Percentiles rank a stretch among this genome's conserved stretches.
Evolutionary conservation across 2,797 vertebrate genomes (phyloP).

Genomic region (Picus viridis): DNA sequence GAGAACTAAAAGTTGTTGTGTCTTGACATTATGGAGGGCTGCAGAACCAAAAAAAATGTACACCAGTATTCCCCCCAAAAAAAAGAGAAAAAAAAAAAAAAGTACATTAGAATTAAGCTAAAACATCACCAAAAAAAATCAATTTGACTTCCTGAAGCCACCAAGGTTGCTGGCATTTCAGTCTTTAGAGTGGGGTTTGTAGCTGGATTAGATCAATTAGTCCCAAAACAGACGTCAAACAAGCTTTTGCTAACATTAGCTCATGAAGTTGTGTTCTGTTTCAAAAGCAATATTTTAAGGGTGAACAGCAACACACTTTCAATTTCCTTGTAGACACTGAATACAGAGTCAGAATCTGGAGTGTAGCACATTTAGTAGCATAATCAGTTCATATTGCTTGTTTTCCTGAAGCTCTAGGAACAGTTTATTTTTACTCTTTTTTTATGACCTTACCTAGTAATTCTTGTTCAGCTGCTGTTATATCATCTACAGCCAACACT

Average conservation of each 20-base stretch:
- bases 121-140: too few relatives aligned
- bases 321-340: neutral
- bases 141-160: slow-evolving; percentile 17
- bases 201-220: slow-evolving; percentile 45
- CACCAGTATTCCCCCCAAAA: neutral
- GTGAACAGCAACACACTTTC: slow-evolving; percentile 8
- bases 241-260: slow-evolving; percentile 39
- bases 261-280: slow-evolving; percentile 30
- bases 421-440: neutral
- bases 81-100: neutral
- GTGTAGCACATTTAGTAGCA: neutral
- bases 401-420: slow-evolving; percentile 27
- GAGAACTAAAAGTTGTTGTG: neutral
- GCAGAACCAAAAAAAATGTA: neutral
- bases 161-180: neutral
- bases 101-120: neutral
- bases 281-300: slow-evolving; percentile 32
- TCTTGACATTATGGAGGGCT: neutral
- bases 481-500: neutral
- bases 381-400: slow-evolving; percentile 8
- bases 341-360: neutral
- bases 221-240: neutral
- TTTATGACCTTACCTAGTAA: neutral
- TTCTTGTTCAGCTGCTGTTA: neutral
- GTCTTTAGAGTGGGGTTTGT: neutral